Evolutionary conservation across 1,140 invertebrate genomes (phyloP), one percentile per base, ranked within the genome.

Genomic region (Penaeus indicus): DNA sequence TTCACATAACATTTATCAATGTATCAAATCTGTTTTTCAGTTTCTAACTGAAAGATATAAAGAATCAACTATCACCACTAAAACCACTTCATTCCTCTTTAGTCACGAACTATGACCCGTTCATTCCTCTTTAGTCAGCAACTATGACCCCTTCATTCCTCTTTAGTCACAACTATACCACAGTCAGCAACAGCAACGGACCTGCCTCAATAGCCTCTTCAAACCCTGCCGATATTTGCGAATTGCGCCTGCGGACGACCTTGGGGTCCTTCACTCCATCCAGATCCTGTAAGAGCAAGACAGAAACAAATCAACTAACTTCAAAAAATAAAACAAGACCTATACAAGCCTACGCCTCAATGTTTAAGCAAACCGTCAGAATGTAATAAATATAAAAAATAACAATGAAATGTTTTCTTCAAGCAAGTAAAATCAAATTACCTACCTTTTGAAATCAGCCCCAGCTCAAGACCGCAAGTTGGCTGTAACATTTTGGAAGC

Each of bases 401-500:
- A 54, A 27, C 0, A 83, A 27, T 22, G 11, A 60, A 61, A 82
- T 2, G 47, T n/a, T 60, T 22, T 27, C 22, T 38, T 27, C 25
- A 47, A 18, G 18, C 16, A 10, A 78, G 27, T 27, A 19, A 63
- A 84, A 11, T 54, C 60, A 61, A 67, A 77, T 79, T 84, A 25
- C 91, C 92, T 92, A 96, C 93, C 95, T 94, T 94, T 98, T 97
- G 22, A 99, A 93, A 93, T 99, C 97, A 7, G 95, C 95, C 93
- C 99, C 19, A 99, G 94, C 92, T 96, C 96, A n/a, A 3, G 99
- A 96, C 89, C 99, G 93, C 13, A 99, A 93, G 92, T 96, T 93
- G 99, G 99, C 93, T 99, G 98, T 0, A 96, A 97, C 95, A 98
- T n/a, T 96, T 90, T 95, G 94, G 92, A 98, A 96, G 1, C 98